phyloP scores from a whole-genome alignment of 2,797 vertebrate species.

The Helostoma temminkii region DNA sequence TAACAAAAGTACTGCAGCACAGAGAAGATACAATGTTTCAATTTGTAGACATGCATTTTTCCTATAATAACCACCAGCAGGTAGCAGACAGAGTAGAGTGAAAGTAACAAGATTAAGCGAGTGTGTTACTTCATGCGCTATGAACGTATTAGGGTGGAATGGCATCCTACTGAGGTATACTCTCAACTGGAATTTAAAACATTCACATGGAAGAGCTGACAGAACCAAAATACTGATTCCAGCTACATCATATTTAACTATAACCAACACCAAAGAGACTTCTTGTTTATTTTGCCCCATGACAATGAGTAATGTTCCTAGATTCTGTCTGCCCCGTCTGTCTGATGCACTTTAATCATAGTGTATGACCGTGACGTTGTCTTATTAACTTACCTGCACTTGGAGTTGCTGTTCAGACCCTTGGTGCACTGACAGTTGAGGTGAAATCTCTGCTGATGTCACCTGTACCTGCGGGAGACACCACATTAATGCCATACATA shows the following conservation, averaged over 20 bases:
- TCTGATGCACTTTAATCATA: constrained; percentile 16
- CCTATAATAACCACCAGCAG: background rate
- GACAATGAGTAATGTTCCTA: constrained; percentile 11
- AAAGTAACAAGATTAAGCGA: background rate
- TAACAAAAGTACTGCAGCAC: background rate
- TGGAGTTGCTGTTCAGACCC: constrained; percentile 94
- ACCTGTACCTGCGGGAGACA: constrained; percentile 94
- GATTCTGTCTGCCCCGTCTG: background rate
- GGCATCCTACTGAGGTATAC: too few species aligned
- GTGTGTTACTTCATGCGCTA: background rate
- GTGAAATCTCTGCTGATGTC: constrained; percentile 91
- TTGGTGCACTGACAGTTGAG: constrained; percentile 93
- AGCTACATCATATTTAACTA: background rate
- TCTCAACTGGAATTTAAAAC: background rate
- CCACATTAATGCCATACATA: too few species aligned
- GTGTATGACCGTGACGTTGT: background rate
- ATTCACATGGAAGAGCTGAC: constrained; percentile 9
- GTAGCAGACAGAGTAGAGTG: background rate
- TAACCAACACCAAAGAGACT: background rate
- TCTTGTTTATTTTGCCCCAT: constrained; percentile 14
- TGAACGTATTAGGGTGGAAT: background rate
- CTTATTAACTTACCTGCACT: constrained; percentile 88
- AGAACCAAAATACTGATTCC: background rate
- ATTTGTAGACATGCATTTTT: background rate
- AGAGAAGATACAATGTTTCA: background rate